A percentile compares a stretch with the other conserved stretches of the same genome.
phyloP scores from a whole-genome alignment of 2,797 vertebrate species.

The Clangula hyemalis region DNA sequence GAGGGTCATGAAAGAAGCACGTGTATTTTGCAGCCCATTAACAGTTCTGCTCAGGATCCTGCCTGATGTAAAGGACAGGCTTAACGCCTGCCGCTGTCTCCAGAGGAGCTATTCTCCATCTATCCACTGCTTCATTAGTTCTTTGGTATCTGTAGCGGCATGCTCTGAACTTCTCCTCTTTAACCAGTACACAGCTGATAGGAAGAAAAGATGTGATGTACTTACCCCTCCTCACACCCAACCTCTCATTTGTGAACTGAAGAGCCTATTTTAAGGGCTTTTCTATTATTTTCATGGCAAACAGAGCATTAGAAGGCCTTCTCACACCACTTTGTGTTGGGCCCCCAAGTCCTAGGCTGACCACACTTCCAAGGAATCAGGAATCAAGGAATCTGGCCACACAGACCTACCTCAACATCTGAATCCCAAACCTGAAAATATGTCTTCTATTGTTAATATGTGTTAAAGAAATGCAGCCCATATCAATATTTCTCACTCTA shows the following conservation, averaged over 20 bases:
- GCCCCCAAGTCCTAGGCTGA: accelerated
- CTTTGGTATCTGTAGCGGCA: neutral
- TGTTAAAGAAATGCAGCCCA: neutral
- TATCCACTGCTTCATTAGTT: neutral
- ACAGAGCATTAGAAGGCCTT: neutral
- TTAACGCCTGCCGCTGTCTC: neutral
- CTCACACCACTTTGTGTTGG: neutral
- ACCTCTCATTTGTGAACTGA: neutral
- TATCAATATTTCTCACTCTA: neutral
- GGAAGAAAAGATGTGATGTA: accelerated
- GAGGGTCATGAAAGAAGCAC: neutral
- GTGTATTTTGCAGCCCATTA: neutral
- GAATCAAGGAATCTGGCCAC: neutral
- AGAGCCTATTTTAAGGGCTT: neutral
- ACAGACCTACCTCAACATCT: neutral
- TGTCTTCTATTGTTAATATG: neutral
- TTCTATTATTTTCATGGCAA: neutral
- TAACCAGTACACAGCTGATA: neutral
- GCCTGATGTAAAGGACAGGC: neutral
- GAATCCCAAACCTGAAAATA: neutral
- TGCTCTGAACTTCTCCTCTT: accelerated
- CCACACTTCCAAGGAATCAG: neutral
- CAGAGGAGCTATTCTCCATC: neutral
- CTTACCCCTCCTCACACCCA: neutral
- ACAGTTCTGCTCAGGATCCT: neutral